A percentile compares a stretch with the other conserved stretches of the same genome.
phyloP scores from a whole-genome alignment of 2,113 vertebrate genomes.

The Chunga burmeisteri region DNA sequence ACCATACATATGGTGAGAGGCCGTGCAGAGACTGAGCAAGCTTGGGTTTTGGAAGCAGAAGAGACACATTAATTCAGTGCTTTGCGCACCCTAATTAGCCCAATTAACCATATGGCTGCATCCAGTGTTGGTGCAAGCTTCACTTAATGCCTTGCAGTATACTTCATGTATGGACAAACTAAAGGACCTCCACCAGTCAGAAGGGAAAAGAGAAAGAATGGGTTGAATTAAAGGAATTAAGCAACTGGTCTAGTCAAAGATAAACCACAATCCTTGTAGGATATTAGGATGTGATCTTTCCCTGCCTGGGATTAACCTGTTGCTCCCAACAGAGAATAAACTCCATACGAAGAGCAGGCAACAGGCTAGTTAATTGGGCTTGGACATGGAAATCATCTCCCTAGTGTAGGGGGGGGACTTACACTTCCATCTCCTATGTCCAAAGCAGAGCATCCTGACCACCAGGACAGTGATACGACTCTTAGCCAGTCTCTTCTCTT shows the following conservation, averaged over 20 bases:
- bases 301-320: background rate
- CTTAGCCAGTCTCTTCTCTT: background rate
- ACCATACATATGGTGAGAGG: fast-evolving
- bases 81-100: background rate
- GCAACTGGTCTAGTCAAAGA: background rate
- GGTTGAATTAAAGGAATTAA: background rate
- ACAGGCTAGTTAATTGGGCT: background rate
- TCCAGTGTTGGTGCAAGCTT: background rate
- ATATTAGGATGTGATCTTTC: background rate
- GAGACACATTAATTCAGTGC: background rate
- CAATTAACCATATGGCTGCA: background rate
- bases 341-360: background rate
- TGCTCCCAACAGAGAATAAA: background rate
- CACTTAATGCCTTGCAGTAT: background rate
- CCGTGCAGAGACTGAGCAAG: background rate
- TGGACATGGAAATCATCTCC: background rate
- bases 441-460: background rate
- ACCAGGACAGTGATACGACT: background rate
- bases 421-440: background rate
- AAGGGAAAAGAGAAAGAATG: background rate
- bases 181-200: background rate
- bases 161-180: background rate
- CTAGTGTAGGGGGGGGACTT: background rate
- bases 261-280: background rate
- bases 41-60: background rate